Evolutionary conservation across 1,140 invertebrate species (phyloP), one percentile per base, ranked within the genome.

Genomic region (Zeugodacus cucurbitae): DNA sequence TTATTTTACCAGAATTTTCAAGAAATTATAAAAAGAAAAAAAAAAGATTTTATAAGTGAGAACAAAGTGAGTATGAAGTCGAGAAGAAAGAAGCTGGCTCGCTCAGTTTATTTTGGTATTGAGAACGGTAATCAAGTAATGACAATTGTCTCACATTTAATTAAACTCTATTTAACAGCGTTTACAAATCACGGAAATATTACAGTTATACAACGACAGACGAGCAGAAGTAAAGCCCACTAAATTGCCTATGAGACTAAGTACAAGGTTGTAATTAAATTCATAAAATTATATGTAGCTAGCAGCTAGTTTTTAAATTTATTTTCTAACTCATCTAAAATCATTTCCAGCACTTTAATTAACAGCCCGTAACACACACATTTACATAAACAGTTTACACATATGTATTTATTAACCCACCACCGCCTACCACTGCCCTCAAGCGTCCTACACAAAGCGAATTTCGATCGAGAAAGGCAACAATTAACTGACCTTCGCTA

Each of bases 401-500:
- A 11, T 74, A 48, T 48, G 4, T 82, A 48, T 48, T 82, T 26
- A 48, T 7, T n/a, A 4, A 20, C 14, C 48, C 48, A 54, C 41
- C 37, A 41, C 74, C 74, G n/a, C n/a, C n/a, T n/a, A n/a, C n/a
- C 29, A 82, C 74, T 26, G 74, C 41, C 74, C 74, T 17, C 74
- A 26, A 14, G 26, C 11, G n/a, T 26, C 26, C 74, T 20, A 48
- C 41, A 82, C 58, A 82, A 5, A 54, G 48, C 7, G 4, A n/a
- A 48, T 82, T 34, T n/a, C 17, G 41, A 48, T 48, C 41, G 74
- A 82, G 34, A 82, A 82, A 82, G 74, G 74, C 41, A 48, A 26
- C n/a, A 82, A 82, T 82, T 82, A 82, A 82, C 74, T 48, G 74
- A 48, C 74, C 74, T 82, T 82, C 74, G 26, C 37, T 26, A 26